Evolutionary conservation across 2,113 vertebrate species (phyloP).

Genomic region (Burhinus oedicnemus): DNA sequence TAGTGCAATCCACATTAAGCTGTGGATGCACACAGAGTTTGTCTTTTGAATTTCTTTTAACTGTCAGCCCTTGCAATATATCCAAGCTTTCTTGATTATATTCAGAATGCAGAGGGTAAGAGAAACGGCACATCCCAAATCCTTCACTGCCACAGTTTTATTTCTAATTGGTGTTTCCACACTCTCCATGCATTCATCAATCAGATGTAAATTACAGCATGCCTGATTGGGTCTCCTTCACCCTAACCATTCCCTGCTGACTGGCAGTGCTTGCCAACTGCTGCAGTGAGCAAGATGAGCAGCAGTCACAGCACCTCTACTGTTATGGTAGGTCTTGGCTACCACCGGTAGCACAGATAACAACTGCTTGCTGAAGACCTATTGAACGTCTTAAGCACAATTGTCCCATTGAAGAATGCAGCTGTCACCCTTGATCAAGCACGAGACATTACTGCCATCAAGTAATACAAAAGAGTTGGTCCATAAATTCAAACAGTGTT

Average conservation of each 20-base stretch:
- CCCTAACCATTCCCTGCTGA: constrained; percentile 55
- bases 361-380: constrained; percentile 52
- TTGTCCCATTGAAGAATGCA: constrained; percentile 31
- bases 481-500: background rate
- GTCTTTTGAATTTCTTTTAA: constrained; percentile 4
- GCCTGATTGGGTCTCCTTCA: constrained; percentile 53
- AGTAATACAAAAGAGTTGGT: background rate
- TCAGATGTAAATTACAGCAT: constrained; percentile 61
- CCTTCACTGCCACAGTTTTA: background rate
- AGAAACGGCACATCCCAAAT: background rate
- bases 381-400: constrained; percentile 1
- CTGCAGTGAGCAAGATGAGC: constrained; percentile 54
- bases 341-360: constrained; percentile 23
- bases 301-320: constrained; percentile 17
- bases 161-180: constrained; percentile 45
- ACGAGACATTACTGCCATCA: background rate
- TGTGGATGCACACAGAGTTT: background rate
- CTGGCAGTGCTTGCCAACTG: constrained; percentile 70
- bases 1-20: background rate
- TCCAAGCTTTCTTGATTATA: background rate
- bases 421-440: background rate
- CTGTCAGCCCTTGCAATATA: background rate
- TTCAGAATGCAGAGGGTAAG: background rate
- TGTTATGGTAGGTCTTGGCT: constrained; percentile 7
- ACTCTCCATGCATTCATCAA: constrained; percentile 38